Base-by-base conservation (phyloP, 2,888 invertebrate genomes). In the Drosophila melanosoma region DNA sequence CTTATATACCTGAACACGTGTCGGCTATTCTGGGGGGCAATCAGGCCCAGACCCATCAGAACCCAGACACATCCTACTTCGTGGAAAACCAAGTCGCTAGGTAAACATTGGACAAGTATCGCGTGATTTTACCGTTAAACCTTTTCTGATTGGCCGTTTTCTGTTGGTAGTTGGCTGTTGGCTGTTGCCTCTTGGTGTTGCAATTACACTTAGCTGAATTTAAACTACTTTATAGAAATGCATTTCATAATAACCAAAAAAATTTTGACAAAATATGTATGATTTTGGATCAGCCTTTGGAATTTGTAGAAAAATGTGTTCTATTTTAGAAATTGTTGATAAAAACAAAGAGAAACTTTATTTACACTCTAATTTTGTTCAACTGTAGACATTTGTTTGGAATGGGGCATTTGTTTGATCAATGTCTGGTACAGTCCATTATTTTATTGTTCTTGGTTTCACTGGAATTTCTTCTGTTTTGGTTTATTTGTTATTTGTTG, bases 121-220 rank as follows among this genome's bases (percentile, higher is more conserved):
- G 90, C 87, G 87, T 86, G 87, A 86, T 90, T 86, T 78, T 60
- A 54, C 66, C 74, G 68, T 60, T 77, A 88, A 86, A 75, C 74
- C 74, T 62, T 71, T 75, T 88, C 60, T 75, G 58, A 86, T 88
- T 86, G 90, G 86, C 54, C 70, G 62, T 63, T 60, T 33, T 15
- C 26, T 26, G 40, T 60, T 33, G 17, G 23, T 29, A n/a, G 38
- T 42, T 23, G 42, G 33, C 51, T 12, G 42, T 54, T 59, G 20
- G 32, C 23, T 23, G 23, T 45, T 29, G 42, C 38, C 49, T 10
- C 40, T 53, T 57, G 33, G 33, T 4, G 32, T 20, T 58, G 23
- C 12, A 45, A 45, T 8, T 45, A 45, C 45, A 45, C 45, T 23
- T 26, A 23, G 23, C 23, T 15, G 2, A 45, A 23, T 23, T 23